Evolutionary conservation across 2,888 invertebrate genomes (phyloP).

Genomic region (Trissolcus brochymenae): DNA sequence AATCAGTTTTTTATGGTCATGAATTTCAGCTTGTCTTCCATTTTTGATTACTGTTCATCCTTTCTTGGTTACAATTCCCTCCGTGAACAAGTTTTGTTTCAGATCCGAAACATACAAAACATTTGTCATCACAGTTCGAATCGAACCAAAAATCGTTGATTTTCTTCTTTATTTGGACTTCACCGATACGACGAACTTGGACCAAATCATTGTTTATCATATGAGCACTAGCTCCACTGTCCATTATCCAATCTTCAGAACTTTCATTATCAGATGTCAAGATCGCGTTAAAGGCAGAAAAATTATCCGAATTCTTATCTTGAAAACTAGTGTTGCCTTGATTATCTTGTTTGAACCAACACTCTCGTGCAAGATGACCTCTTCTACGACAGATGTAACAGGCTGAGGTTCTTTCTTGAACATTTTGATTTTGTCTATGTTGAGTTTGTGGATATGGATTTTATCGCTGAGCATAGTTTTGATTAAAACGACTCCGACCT

Average conservation of each 20-base stretch:
- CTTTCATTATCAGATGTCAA: neutral
- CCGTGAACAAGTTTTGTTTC: slow-evolving; percentile 46
- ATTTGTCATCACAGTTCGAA: slow-evolving; percentile 35
- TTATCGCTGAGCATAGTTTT: too few species aligned
- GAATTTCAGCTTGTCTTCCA: too few species aligned
- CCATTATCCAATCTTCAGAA: slow-evolving; percentile 40
- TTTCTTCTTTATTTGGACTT: slow-evolving; percentile 11
- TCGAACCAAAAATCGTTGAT: slow-evolving; percentile 28
- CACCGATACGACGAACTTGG: slow-evolving; percentile 6
- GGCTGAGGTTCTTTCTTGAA: neutral
- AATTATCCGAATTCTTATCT: neutral
- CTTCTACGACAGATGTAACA: slow-evolving; percentile 16
- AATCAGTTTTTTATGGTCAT: too few species aligned
- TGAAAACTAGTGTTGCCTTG: neutral
- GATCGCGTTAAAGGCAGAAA: slow-evolving; percentile 13
- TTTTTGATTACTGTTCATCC: slow-evolving; percentile 29
- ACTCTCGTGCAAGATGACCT: slow-evolving; percentile 24
- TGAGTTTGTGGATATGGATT: too few species aligned
- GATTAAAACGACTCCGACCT: too few species aligned
- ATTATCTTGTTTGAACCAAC: slow-evolving; percentile 13
- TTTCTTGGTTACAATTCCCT: slow-evolving; percentile 41
- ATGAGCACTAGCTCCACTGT: slow-evolving; percentile 53
- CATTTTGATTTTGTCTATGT: too few species aligned
- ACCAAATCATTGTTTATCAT: slow-evolving; percentile 32
- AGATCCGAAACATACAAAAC: slow-evolving; percentile 44